Evolutionary conservation across 1,140 invertebrate species (phyloP).

Genomic region (Pomacea maculata): DNA sequence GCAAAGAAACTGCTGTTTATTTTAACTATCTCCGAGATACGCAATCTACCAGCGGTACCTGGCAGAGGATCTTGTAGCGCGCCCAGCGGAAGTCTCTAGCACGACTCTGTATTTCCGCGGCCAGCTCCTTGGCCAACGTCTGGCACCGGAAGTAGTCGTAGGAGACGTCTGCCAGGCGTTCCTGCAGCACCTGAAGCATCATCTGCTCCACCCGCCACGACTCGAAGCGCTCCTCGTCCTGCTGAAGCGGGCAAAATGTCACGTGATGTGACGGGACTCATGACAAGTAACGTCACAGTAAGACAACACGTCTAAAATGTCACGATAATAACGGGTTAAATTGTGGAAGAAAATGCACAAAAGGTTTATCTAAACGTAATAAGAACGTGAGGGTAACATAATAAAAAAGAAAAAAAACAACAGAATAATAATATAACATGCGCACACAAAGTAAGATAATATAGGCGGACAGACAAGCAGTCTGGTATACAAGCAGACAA

Average conservation of each 20-base stretch:
- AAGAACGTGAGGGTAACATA: background rate
- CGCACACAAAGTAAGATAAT: background rate
- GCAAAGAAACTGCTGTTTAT: too few relatives aligned
- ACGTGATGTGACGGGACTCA: too few relatives aligned
- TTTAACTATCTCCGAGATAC: too few relatives aligned
- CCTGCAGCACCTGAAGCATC: constrained; percentile 42
- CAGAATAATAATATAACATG: background rate
- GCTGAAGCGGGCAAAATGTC: background rate
- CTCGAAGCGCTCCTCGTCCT: constrained; percentile 31
- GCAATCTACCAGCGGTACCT: constrained; percentile 13
- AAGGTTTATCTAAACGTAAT: background rate
- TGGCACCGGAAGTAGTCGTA: constrained; percentile 42
- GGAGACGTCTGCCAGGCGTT: constrained; percentile 24
- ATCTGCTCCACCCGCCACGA: constrained; percentile 32
- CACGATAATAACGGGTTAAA: too few relatives aligned
- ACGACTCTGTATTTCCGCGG: constrained; percentile 35
- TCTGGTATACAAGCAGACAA: background rate
- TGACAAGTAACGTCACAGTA: too few relatives aligned
- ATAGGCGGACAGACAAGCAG: background rate
- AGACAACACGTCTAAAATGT: too few relatives aligned
- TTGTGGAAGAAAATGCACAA: too few relatives aligned
- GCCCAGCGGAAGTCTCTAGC: constrained; percentile 48
- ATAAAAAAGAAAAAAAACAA: too few relatives aligned
- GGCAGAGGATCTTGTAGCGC: constrained; percentile 53
- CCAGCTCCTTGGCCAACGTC: constrained; percentile 34